Evolutionary conservation across 2,888 invertebrate species (phyloP), one percentile per base, ranked within the genome.

Genomic region (Carcina quercana): DNA sequence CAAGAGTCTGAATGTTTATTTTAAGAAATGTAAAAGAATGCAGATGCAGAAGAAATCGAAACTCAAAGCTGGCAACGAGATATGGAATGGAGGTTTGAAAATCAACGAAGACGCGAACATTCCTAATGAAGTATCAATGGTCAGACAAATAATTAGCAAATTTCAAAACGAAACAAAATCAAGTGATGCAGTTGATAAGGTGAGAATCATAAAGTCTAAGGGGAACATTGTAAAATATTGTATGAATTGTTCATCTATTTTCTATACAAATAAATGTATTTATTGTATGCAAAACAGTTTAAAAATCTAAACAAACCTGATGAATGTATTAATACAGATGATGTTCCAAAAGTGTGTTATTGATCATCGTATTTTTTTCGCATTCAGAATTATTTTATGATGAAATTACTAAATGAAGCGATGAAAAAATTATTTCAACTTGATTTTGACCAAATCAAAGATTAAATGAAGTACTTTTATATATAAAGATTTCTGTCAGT

Each of bases 171-270:
- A 22, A 41, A 40, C 30, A 30, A 32, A 28, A 11, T 35, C 14
- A 38, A 32, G 29, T 13, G 24, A 25, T 25, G 26, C 34, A 43
- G 10, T 11, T 31, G 28, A 36, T 38, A 45, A 41, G 14, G 50
- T 40, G 28, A 38, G 43, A 2, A 56, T 56, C n/a, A 40, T 50
- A 0, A 48, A 57, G 1, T 48, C 50, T 0, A 43, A 50, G 7
- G 43, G 43, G 5, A 47, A 50, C 11, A 50, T 45, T 3, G 44
- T 62, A 0, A 61, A 61, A 31, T 66, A 66, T 32, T 68, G 68
- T 15, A 31, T 53, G n/a, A 50, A 55, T 4, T 68, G 68, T 27
- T 66, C 65, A 0, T 56, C 56, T 0, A 61, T 68, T 27, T 66
- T 62, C 21, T 59, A 66, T 21, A 55, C 59, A 0, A 53, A 53